A percentile compares a stretch with the other conserved stretches of the same genome.
Conservation (phyloP, 2,888 invertebrate genomes). For the Bellardia pandia region DNA sequence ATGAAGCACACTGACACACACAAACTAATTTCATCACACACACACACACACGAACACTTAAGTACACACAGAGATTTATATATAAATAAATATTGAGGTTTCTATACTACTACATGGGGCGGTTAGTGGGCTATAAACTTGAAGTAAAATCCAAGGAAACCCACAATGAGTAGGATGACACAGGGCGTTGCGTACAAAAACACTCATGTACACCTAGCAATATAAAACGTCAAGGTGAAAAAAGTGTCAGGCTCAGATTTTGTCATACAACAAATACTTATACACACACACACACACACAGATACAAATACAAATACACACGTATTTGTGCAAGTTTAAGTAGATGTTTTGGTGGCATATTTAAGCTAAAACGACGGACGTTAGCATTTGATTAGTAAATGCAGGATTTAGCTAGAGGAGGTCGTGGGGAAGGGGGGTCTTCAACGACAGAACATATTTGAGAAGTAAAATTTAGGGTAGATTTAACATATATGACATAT, state of each 20-base stretch:
- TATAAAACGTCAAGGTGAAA: slow-evolving; percentile 36
- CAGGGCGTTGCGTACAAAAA: not conserved
- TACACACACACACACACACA: not conserved
- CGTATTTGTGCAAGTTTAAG: slow-evolving; percentile 21
- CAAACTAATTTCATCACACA: slow-evolving; percentile 17
- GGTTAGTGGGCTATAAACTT: not conserved
- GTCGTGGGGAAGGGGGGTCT: not conserved
- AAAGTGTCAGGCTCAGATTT: slow-evolving; percentile 61
- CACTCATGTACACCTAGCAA: not conserved
- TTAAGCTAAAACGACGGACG: slow-evolving; percentile 44
- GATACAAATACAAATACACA: not conserved
- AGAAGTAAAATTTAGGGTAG: not conserved
- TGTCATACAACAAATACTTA: slow-evolving; percentile 13
- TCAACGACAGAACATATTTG: not conserved
- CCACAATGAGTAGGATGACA: slow-evolving; percentile 16
- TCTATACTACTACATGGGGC: not conserved
- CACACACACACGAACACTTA: not conserved
- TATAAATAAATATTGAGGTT: slow-evolving; percentile 53
- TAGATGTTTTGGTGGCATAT: slow-evolving; percentile 55
- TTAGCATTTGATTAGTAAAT: slow-evolving; percentile 46
- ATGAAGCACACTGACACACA: slow-evolving; percentile 23
- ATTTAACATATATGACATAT: slow-evolving; percentile 49
- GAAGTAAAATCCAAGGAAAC: slow-evolving; percentile 14
- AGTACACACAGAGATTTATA: not conserved
- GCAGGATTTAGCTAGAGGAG: not conserved